These are phyloP conservation scores for Caenorhabditis sp. DNA, from an alignment of 2,888 invertebrate species.

Conservation along the genomic window DNA sequence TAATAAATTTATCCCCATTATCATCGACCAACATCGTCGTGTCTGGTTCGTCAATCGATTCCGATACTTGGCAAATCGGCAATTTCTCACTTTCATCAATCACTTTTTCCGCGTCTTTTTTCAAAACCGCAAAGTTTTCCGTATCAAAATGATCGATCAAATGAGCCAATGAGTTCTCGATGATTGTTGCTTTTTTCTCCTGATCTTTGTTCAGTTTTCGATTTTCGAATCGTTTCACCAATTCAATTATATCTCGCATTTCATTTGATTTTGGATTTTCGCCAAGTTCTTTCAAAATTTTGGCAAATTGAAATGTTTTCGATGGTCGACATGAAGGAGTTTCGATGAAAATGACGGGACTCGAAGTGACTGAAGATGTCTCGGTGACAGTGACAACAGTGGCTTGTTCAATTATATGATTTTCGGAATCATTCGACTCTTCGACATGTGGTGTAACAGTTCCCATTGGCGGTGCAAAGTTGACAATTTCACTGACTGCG, in stretches of 20 bases:
- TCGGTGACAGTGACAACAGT: constrained; percentile 16
- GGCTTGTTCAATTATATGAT: constrained; percentile 14
- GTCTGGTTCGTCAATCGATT: constrained; percentile 26
- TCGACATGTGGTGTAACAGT: constrained; percentile 23
- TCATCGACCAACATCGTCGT: constrained; percentile 39
- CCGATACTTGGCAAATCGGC: constrained; percentile 5
- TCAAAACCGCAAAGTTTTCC: constrained; percentile 13
- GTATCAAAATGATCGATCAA: constrained; percentile 41
- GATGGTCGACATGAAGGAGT: constrained; percentile 21
- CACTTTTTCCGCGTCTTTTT: constrained; percentile 31
- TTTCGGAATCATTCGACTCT: constrained; percentile 18
- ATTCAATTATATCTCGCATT: constrained; percentile 25
- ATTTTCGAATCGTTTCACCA: constrained; percentile 16
- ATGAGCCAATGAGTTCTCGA: constrained; percentile 37
- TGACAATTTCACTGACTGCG: constrained; percentile 15
- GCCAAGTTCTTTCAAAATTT: constrained; percentile 44
- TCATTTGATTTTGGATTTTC: constrained; percentile 45
- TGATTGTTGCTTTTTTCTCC: constrained; percentile 23
- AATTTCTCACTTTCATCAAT: constrained; percentile 11
- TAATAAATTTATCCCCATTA: constrained; percentile 46
- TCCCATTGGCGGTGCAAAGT: constrained; percentile 33
- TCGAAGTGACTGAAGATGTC: constrained; percentile 22
- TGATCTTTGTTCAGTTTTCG: constrained; percentile 8
- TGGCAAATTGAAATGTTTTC: constrained; percentile 37
- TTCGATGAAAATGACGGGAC: constrained; percentile 38